Evolutionary conservation across 2,113 vertebrate species (phyloP), one percentile per base, ranked within the genome.

Genomic region (Tapirus terrestris): DNA sequence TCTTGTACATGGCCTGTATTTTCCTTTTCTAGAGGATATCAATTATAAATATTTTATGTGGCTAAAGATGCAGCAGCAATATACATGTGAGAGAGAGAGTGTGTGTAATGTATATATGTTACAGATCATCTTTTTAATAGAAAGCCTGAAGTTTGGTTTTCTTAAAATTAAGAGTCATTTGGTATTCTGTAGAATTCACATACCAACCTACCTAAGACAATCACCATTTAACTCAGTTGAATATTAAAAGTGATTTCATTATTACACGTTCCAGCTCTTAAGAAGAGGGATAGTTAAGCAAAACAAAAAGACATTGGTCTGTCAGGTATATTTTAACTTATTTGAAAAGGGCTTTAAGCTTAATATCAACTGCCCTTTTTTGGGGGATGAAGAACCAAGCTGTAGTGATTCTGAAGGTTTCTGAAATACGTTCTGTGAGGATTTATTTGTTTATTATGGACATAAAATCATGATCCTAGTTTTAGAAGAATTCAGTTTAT

Each of bases 401-500:
- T 48, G 16, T 13, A 83, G 58, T 80, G 23, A 68, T 89, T 93
- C 75, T 84, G 51, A 91, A 80, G 43, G 23, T 96, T 97, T 95
- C 51, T 85, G 60, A 96, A 93, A 82, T 72, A 89, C 27, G 17
- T 86, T 68, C 5, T 53, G 5, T 89, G 14, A 96, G 93, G 12
- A 96, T 80, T 68, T 93, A 67, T 56, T 72, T 91, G 8, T 79
- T 97, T 73, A 87, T 91, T 84, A 68, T 61, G 33, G 53, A 73
- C n/a, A 97, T 72, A 65, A 80, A 95, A 58, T 94, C 88, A 94
- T 80, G 20, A 33, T 39, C 21, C 27, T 94, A 58, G 6, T 79
- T 86, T 96, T 82, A 51, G 67, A 94, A 92, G 36, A 98, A 92
- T 12, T 91, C 67, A 88, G n/a, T 80, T 96, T 90, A 82, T 81